A percentile compares a stretch with the other conserved stretches of the same genome.
phyloP scores from a whole-genome alignment of 2,113 vertebrate genomes.

The Etheostoma spectabile region DNA sequence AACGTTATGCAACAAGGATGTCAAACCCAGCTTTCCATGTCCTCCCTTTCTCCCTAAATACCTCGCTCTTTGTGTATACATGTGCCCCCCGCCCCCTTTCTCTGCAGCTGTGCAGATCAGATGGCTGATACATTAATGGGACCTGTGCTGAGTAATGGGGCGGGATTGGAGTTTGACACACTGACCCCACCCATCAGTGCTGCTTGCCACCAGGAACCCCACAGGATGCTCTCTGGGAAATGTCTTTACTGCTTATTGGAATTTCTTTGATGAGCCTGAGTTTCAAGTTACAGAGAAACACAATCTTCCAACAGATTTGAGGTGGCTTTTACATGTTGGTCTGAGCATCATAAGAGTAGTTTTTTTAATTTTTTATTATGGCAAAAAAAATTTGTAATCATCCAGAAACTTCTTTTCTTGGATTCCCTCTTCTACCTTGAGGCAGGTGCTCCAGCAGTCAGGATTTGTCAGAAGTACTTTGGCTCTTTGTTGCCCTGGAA shows the following conservation, averaged over 20 bases:
- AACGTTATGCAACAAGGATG: constrained; percentile 37
- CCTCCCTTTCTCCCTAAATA: constrained; percentile 19
- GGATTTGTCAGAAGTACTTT: constrained; percentile 40
- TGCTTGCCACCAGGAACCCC: constrained; percentile 63
- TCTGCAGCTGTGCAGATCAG: constrained; percentile 73
- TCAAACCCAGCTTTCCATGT: constrained; percentile 24
- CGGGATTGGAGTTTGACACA: constrained; percentile 76
- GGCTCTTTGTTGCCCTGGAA: constrained; percentile 42
- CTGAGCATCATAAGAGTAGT: constrained; percentile 6
- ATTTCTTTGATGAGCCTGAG: constrained; percentile 74
- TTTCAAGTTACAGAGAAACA: constrained; percentile 76
- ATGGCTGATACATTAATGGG: constrained; percentile 78
- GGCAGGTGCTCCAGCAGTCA: constrained; percentile 12
- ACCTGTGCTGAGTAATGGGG: constrained; percentile 79
- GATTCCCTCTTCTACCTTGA: constrained; percentile 6
- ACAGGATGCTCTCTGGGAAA: constrained; percentile 81
- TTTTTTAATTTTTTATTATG: not conserved
- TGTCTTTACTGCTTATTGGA: constrained; percentile 81
- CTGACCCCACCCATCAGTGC: constrained; percentile 74
- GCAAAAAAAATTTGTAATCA: constrained; percentile 14
- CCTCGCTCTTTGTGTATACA: constrained; percentile 61
- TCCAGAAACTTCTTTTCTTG: constrained; percentile 9
- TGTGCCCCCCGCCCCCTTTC: constrained; percentile 10
- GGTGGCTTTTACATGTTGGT: constrained; percentile 29
- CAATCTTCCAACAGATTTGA: constrained; percentile 47